These are phyloP conservation scores for Odontamblyopus lacepedii DNA, from an alignment of 2,797 vertebrate species.

Conservation along the genomic window DNA sequence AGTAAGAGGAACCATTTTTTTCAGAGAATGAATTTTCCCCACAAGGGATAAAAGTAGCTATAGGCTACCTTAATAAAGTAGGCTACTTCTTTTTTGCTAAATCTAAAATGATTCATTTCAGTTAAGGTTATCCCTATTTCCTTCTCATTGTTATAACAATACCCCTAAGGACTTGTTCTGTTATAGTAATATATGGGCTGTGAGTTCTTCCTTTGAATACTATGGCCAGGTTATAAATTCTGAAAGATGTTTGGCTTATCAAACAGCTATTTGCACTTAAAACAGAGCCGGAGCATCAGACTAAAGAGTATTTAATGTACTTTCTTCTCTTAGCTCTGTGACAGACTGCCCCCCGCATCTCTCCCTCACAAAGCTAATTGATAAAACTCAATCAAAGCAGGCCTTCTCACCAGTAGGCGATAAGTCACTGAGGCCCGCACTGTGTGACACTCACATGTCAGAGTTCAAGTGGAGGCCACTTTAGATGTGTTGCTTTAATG, in stretches of 20 bases:
- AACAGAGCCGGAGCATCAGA: not conserved
- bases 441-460: constrained; percentile 79
- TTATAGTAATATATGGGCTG: too few relatives aligned
- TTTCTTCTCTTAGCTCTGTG: constrained; percentile 1
- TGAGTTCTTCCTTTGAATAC: not conserved
- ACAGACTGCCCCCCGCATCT: constrained; percentile 30
- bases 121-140: not conserved
- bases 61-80: too few relatives aligned
- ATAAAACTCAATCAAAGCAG: constrained; percentile 77
- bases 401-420: constrained; percentile 76
- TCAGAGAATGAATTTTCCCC: too few relatives aligned
- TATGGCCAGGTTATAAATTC: not conserved
- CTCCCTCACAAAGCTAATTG: constrained; percentile 71
- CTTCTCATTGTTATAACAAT: not conserved
- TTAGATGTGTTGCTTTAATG: constrained; percentile 82
- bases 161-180: not conserved
- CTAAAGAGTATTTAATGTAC: constrained; percentile 8
- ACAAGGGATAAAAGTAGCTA: too few relatives aligned
- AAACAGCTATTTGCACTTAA: constrained; percentile 11
- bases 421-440: constrained; percentile 76
- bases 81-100: not conserved
- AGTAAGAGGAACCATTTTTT: not conserved
- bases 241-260: constrained; percentile 7
- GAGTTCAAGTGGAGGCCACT: constrained; percentile 83
- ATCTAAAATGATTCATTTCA: not conserved